Conservation (phyloP, 1,140 invertebrate genomes). For the Heliconius hermathena region DNA sequence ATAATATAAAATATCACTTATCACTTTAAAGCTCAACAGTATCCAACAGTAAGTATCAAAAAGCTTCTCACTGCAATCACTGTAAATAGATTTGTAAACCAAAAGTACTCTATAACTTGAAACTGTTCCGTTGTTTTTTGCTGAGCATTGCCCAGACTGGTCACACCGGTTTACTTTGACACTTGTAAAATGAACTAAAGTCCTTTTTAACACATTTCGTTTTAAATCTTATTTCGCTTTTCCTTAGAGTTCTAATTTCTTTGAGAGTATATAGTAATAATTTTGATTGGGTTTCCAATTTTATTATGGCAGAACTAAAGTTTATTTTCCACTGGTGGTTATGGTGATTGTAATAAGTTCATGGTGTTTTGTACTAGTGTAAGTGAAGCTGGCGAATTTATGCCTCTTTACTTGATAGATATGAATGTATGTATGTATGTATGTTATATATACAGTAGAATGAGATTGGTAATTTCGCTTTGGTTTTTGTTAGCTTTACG, state of each 20-base stretch:
- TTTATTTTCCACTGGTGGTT: constrained; percentile 32
- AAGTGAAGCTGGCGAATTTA: neutral
- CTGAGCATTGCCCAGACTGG: constrained; percentile 61
- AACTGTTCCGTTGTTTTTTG: constrained; percentile 61
- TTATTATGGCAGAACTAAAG: constrained; percentile 35
- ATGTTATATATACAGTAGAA: neutral
- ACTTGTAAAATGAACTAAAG: constrained; percentile 27
- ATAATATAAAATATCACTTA: too few relatives aligned
- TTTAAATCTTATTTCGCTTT: neutral
- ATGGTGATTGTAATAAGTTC: constrained; percentile 1
- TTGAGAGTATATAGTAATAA: neutral
- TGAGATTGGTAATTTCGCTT: too few relatives aligned
- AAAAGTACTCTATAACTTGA: constrained; percentile 52
- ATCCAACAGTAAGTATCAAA: neutral
- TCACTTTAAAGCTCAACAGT: neutral
- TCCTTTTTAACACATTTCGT: neutral
- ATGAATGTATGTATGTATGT: neutral
- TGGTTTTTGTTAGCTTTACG: too few relatives aligned
- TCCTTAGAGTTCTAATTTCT: constrained; percentile 12
- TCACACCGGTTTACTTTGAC: constrained; percentile 56
- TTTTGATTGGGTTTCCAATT: constrained; percentile 31
- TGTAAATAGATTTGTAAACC: constrained; percentile 38
- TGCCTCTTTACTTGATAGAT: neutral
- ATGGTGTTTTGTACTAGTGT: neutral
- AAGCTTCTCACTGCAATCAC: neutral